Percentiles rank a stretch among this genome's conserved stretches.
Conservation (phyloP, 2,113 vertebrate species). For the Tichodroma muraria region DNA sequence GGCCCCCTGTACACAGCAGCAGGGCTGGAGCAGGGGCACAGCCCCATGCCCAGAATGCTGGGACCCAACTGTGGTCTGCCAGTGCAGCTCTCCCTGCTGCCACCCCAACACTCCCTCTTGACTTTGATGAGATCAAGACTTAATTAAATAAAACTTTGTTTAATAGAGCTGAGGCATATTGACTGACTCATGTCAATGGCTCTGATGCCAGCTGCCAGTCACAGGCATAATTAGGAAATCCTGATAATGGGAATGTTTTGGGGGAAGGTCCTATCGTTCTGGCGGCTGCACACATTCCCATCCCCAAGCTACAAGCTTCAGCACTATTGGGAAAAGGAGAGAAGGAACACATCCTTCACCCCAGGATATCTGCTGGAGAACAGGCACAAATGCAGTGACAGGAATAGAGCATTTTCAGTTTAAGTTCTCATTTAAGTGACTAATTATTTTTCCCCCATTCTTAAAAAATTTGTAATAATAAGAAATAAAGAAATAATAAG, state of each 20-base stretch:
- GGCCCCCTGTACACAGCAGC: neutral
- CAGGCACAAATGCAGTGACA: neutral
- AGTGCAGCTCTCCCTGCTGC: neutral
- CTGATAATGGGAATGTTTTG: neutral
- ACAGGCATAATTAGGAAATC: neutral
- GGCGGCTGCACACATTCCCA: neutral
- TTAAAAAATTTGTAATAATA: neutral
- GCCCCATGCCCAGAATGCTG: neutral
- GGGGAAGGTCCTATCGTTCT: neutral
- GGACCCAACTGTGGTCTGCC: neutral
- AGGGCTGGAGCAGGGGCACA: neutral
- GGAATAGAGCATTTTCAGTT: neutral
- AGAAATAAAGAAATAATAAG: neutral
- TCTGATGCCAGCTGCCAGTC: neutral
- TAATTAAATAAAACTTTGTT: slow-evolving; percentile 15
- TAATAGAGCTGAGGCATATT: neutral
- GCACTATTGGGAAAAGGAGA: neutral
- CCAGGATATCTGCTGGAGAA: neutral
- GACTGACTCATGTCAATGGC: neutral
- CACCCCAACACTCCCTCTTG: neutral
- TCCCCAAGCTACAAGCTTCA: neutral
- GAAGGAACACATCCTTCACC: neutral
- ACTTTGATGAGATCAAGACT: neutral
- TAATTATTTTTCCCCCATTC: neutral
- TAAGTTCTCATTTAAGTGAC: neutral